Evolutionary conservation across 35 echinoderm and acorn worm genomes (phyloP), one percentile per base, ranked within the genome.

Genomic region (Ophiothrix spiculata): DNA sequence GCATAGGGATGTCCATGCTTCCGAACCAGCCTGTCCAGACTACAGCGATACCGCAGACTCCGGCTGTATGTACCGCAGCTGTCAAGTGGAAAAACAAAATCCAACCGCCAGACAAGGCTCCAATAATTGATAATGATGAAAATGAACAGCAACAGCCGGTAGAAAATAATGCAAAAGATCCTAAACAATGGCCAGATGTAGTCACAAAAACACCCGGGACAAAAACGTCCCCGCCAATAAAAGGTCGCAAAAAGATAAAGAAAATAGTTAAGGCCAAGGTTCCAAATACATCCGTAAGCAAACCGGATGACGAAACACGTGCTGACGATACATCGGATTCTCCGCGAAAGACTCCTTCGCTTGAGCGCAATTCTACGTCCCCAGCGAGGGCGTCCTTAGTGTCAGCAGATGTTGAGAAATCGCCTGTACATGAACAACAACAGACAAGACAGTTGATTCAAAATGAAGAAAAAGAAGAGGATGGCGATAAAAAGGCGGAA

Each of bases 11-110:
- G 60, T 69, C 60, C 60, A 6, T 69, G 23, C 60, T 69, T 1
- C 60, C 60, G 16, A 69, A 69, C 60, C 60, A 69, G 29, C 60
- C 60, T 69, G 1, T 69, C 2, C 60, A 69, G 29, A 69, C 60
- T 25, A 69, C 60, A 6, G 84, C 64, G 0, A 77, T 86, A 39
- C 64, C 36, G 19, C 63, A 77, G 54, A 86, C 64, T 31, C 84
- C 84, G 1, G 84, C 64, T 15, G 32, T 86, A 0, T 86, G 84
- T 77, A 86, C 84, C 32, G 84, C 84, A 31, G 73, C 84, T 0
- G 84, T 74, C 1, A 86, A 86, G 39, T 86, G 84, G 84, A 86
- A 86, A 75, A 69, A 69, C 60, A 69, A 69, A 25, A 69, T 69
- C 60, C 4, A 69, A n/a, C 60, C 60, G 25, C 60, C 60, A 2